phyloP scores from a whole-genome alignment of 1,140 invertebrate genomes.

The Samia ricini region DNA sequence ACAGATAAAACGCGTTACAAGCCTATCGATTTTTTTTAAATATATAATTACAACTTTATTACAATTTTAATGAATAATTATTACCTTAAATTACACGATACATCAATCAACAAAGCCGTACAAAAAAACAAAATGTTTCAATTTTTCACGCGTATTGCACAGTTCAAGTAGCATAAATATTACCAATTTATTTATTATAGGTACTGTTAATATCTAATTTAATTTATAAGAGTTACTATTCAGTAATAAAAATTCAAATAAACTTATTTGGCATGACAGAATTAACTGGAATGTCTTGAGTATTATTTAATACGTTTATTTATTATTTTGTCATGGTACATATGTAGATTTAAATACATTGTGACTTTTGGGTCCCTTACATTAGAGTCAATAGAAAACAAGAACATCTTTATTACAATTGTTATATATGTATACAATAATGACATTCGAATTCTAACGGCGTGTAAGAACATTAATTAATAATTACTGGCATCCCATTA shows the following conservation, averaged over 20 bases:
- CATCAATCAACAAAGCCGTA: conserved; percentile 63
- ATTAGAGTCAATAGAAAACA: too few relatives aligned
- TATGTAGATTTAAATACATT: too few relatives aligned
- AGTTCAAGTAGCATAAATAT: conserved; percentile 63
- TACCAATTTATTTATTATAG: conserved; percentile 43
- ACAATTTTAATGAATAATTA: conserved; percentile 64
- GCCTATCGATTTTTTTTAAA: conserved; percentile 59
- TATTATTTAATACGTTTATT: conserved; percentile 29
- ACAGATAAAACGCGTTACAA: conserved; percentile 64
- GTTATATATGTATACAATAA: too few relatives aligned
- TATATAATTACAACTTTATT: conserved; percentile 71
- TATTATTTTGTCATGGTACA: conserved; percentile 30
- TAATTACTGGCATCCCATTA: not conserved
- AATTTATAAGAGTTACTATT: conserved; percentile 41
- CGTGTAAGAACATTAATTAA: not conserved
- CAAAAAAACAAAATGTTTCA: conserved; percentile 31
- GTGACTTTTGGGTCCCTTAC: too few relatives aligned
- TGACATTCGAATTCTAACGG: too few relatives aligned
- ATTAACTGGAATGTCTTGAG: conserved; percentile 43
- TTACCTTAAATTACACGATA: conserved; percentile 63
- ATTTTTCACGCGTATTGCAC: conserved; percentile 69
- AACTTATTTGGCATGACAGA: conserved; percentile 38
- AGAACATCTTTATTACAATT: too few relatives aligned
- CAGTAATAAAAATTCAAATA: conserved; percentile 26
- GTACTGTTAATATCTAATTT: conserved; percentile 53